Percentiles rank a stretch among this genome's conserved stretches.
Conservation (phyloP, 2,797 vertebrate species). For the Dermochelys coriacea region DNA sequence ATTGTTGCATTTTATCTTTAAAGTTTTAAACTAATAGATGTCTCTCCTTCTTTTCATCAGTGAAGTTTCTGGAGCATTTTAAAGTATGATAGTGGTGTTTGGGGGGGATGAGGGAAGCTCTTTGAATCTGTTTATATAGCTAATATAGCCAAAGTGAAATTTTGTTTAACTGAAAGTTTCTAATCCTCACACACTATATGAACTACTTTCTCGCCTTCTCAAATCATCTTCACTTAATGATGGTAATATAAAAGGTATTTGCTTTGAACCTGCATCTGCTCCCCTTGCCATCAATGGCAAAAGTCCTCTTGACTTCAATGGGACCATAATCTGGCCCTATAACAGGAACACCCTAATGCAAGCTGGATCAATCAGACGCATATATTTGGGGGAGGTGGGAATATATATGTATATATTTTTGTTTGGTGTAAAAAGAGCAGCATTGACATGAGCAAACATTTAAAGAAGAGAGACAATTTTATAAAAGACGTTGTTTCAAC, state of each 20-base stretch:
- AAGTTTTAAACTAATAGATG: background rate
- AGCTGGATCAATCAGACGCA: background rate
- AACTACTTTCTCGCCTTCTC: background rate
- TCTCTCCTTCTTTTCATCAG: background rate
- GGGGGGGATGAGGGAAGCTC: too few species aligned
- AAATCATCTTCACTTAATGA: background rate
- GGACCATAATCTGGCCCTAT: background rate
- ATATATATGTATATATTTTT: accelerated
- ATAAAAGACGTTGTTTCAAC: background rate
- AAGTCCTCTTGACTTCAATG: background rate
- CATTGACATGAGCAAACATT: background rate
- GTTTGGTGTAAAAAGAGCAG: background rate
- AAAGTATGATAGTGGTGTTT: background rate
- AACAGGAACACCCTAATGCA: background rate
- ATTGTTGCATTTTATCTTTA: background rate
- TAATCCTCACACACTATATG: background rate
- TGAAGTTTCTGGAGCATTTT: background rate
- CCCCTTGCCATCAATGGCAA: background rate
- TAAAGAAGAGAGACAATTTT: background rate
- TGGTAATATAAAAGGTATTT: background rate
- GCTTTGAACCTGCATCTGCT: background rate
- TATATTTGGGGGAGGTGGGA: background rate
- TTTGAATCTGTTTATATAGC: background rate
- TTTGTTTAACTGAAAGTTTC: background rate
- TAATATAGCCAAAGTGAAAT: background rate